Conservation (phyloP, 2,113 vertebrate genomes). For the Glaucidium brasilianum region DNA sequence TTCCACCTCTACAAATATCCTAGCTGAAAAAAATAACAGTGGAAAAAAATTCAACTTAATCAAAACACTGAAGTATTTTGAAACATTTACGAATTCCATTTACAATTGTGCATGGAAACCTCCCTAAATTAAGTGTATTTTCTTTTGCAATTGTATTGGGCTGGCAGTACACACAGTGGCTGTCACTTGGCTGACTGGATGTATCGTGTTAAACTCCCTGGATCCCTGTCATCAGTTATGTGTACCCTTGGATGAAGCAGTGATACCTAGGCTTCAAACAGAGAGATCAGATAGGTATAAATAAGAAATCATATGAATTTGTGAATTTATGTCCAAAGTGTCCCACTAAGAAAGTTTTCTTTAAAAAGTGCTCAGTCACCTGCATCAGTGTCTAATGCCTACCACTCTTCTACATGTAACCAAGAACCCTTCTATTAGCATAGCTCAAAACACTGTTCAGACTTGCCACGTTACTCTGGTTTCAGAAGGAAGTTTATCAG, state of each 20-base stretch:
- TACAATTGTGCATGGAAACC: neutral
- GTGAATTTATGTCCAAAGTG: neutral
- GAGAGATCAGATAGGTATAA: neutral
- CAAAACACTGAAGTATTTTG: neutral
- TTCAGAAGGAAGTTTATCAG: neutral
- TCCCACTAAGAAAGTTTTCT: neutral
- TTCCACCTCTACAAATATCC: neutral
- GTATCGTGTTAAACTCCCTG: neutral
- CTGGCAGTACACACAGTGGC: neutral
- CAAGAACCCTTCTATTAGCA: neutral
- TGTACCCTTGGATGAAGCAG: neutral
- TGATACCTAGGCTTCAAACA: neutral
- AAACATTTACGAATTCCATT: too few species aligned
- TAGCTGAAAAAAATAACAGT: neutral
- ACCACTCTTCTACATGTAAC: neutral
- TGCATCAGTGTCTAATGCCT: neutral
- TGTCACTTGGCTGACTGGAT: neutral
- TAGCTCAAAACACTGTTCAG: neutral
- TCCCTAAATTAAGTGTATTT: neutral
- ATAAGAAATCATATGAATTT: neutral
- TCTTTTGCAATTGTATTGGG: neutral
- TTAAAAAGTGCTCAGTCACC: neutral
- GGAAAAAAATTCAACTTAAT: neutral
- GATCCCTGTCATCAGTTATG: neutral
- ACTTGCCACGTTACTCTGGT: neutral